Base-by-base conservation (phyloP, 2,888 invertebrate species). In the Acronicta leporina region DNA sequence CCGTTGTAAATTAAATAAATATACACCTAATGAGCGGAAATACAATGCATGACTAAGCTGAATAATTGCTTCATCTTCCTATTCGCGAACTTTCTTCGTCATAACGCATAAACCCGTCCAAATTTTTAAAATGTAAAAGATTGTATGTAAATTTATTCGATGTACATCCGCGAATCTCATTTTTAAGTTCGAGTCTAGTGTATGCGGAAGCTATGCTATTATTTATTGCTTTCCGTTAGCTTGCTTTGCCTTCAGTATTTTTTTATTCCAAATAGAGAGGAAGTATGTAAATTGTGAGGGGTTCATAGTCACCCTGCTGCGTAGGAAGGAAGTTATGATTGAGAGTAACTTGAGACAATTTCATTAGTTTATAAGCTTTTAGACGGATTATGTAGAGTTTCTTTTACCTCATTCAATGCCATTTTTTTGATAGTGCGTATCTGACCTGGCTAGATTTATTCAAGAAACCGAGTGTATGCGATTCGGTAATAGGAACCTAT, bases 1-100 rank as follows among this genome's bases (percentile, higher is more conserved):
- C 88, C 92, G 88, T 89, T 92, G 92, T 92, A 93, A 94, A 94
- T 94, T 93, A 94, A 94, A 94, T 94, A 94, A 94, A 94, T 93
- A 93, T 91, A 92, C 92, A 91, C 86, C 90, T 94, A 94, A 94
- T 94, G 94, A 94, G 93, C 89, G 91, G 89, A 92, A 93, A 92
- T 90, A 92, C 91, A 92, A 91, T 90, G 92, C 91, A 92, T 90
- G 91, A 91, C 87, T 89, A 89, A 89, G 89, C 89, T 89, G 83
- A 91, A 91, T 92, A 92, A 93, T 93, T 90, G 87, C 91, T 92
- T 91, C 86, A 92, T 92, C 88, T 83, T 77, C 73, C 80, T 83
- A 84, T 82, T 86, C 63, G 67, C 57, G 62, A 77, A 79, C 81
- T 84, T 82, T 69, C 77, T 71, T 70, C 63, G 38, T 46, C 40